These are phyloP conservation scores for Acromyrmex charruanus DNA, from an alignment of 1,140 invertebrate species.

Conservation along the genomic window DNA sequence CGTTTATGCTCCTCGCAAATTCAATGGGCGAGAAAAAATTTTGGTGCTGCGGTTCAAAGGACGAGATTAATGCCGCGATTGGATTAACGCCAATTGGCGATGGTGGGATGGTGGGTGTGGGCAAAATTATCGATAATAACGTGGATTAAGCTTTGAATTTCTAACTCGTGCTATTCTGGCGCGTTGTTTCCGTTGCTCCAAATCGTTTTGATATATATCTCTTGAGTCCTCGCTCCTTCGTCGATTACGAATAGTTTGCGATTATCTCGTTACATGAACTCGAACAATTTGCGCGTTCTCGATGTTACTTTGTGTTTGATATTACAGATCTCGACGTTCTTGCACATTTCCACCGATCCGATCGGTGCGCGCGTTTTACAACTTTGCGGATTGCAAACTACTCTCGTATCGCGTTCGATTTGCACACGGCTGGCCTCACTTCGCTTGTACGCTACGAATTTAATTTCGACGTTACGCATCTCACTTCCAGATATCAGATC, in stretches of 20 bases:
- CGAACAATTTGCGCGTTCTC: constrained; percentile 24
- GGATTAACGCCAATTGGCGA: constrained; percentile 46
- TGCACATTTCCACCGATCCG: background rate
- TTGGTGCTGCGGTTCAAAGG: background rate
- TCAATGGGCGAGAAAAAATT: constrained; percentile 33
- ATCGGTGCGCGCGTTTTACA: constrained; percentile 35
- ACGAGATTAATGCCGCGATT: constrained; percentile 40
- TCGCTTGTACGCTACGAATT: constrained; percentile 26
- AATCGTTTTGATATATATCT: constrained; percentile 49
- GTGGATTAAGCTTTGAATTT: constrained; percentile 37
- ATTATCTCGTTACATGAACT: constrained; percentile 48
- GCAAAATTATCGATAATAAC: constrained; percentile 52
- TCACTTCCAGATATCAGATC: constrained; percentile 44
- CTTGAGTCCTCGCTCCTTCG: constrained; percentile 5
- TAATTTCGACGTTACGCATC: constrained; percentile 60
- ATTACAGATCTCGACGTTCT: constrained; percentile 29
- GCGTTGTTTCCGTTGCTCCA: constrained; percentile 21
- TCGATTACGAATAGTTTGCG: constrained; percentile 42
- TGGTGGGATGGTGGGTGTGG: background rate
- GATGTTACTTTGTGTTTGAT: constrained; percentile 44
- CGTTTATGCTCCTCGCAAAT: constrained; percentile 27
- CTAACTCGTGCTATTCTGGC: constrained; percentile 1
- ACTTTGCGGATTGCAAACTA: constrained; percentile 29
- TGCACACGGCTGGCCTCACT: constrained; percentile 14
- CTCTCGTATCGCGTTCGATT: constrained; percentile 32